Evolutionary conservation across 2,113 vertebrate species (phyloP).

Genomic region (Sturnus vulgaris): DNA sequence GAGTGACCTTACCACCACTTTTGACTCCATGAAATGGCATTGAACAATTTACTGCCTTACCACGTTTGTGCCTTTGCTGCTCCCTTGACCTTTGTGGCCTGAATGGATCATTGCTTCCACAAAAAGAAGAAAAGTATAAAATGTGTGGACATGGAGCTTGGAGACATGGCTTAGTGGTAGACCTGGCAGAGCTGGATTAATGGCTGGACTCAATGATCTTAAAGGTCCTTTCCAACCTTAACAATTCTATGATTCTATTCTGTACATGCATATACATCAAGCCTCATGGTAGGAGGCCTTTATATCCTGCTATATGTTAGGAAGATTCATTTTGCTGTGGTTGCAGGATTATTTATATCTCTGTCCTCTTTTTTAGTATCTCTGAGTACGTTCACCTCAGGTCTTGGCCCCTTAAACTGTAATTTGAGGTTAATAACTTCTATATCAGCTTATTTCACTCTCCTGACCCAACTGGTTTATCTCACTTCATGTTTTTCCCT

Average conservation of each 20-base stretch:
- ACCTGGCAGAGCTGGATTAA: background rate
- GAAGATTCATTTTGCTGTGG: background rate
- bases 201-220: background rate
- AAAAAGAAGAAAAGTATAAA: background rate
- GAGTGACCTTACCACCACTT: fast-evolving
- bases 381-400: background rate
- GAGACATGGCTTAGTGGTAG: background rate
- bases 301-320: background rate
- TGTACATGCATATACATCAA: background rate
- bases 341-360: background rate
- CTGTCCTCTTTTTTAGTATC: background rate
- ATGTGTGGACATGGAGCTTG: background rate
- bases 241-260: background rate
- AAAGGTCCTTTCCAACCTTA: background rate
- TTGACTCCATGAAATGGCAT: background rate
- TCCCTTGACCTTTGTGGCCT: background rate
- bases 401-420: background rate
- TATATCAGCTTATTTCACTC: background rate
- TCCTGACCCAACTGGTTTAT: background rate
- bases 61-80: background rate
- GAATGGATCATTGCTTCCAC: background rate
- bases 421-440: background rate
- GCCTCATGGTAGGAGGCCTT: background rate
- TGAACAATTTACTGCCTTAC: background rate
- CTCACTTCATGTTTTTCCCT: background rate